phyloP scores from a whole-genome alignment of 2,113 vertebrate species.

The Catagonus wagneri region DNA sequence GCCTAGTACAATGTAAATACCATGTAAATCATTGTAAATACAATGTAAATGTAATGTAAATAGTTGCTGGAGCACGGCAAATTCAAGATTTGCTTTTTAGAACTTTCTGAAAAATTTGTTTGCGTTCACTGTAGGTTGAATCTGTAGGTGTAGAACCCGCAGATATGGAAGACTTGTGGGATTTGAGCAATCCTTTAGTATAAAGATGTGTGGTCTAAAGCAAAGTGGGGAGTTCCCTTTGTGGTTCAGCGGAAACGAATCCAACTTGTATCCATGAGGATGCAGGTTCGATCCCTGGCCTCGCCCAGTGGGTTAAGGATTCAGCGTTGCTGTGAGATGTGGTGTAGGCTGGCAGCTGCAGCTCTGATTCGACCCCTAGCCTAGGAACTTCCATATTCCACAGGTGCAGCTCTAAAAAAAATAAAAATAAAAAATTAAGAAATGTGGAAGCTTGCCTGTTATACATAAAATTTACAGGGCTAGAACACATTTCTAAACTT shows the following conservation, averaged over 20 bases:
- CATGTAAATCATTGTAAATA: background rate
- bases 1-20: background rate
- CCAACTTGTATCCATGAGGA: too few species aligned
- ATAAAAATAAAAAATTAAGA: too few species aligned
- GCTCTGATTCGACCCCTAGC: too few species aligned
- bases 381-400: too few species aligned
- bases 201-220: slow-evolving; percentile 17
- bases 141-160: background rate
- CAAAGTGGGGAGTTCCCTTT: too few species aligned
- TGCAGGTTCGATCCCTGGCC: too few species aligned
- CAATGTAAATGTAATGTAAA: background rate
- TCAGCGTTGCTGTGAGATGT: too few species aligned
- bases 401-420: too few species aligned
- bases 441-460: slow-evolving; percentile 11
- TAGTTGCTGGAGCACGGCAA: background rate
- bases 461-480: background rate
- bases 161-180: background rate
- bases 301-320: too few species aligned
- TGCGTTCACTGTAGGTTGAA: too few species aligned
- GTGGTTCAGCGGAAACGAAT: too few species aligned
- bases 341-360: too few species aligned
- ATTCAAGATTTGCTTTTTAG: background rate
- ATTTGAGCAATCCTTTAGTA: background rate
- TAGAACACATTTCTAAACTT: slow-evolving; percentile 30
- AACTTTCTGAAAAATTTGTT: background rate